A percentile compares a stretch with the other conserved stretches of the same genome.
Conservation (phyloP, 1,140 invertebrate species). For the Lordiphosa mommai region DNA sequence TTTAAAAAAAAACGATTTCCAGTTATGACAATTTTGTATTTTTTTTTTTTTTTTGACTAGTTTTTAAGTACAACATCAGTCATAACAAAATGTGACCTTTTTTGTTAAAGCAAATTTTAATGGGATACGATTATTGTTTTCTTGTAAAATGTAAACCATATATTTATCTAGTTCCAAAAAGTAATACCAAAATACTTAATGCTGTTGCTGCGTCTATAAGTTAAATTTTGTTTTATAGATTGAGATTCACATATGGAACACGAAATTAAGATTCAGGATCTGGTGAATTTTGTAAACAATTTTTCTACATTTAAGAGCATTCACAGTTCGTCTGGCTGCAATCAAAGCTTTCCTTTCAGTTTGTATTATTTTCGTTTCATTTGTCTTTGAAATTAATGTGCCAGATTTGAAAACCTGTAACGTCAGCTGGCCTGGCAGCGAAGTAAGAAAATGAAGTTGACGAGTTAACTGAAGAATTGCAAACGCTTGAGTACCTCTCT, state of each 20-base stretch:
- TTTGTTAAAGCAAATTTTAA: background rate
- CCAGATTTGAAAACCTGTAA: conserved; percentile 73
- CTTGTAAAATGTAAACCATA: no score
- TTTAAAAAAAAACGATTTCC: no score
- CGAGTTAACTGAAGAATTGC: conserved; percentile 64
- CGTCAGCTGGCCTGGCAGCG: conserved; percentile 29
- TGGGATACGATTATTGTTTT: no score
- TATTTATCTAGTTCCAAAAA: no score
- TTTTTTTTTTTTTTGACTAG: no score
- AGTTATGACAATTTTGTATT: no score
- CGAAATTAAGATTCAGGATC: no score
- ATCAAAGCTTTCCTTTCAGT: conserved; percentile 7
- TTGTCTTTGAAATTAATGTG: conserved; percentile 73
- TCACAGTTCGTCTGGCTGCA: background rate
- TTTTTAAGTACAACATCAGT: background rate
- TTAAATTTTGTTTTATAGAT: no score
- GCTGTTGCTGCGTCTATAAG: no score
- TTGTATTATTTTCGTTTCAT: conserved; percentile 69
- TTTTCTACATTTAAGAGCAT: conserved; percentile 22
- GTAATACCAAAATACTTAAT: no score
- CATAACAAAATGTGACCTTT: background rate
- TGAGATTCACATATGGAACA: no score
- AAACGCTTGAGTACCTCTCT: conserved; percentile 15
- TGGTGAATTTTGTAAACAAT: background rate
- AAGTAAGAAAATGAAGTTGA: conserved; percentile 16